A percentile compares a stretch with the other conserved stretches of the same genome.
Evolutionary conservation across 92 coral and sea anemone species (phyloP).

Genomic region (Siderastrea siderea): DNA sequence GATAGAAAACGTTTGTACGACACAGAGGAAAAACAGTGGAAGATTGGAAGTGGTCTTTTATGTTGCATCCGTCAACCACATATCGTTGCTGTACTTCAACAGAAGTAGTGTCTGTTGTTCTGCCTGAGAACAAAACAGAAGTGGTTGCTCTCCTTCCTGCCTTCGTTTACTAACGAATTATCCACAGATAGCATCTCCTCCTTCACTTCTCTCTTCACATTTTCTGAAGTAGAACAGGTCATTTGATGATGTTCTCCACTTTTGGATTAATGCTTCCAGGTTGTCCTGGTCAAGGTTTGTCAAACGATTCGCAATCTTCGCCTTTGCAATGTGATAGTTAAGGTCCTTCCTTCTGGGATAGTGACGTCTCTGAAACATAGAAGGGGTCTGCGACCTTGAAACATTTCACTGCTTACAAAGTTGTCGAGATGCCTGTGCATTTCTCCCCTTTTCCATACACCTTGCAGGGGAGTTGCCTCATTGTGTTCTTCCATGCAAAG

Average conservation of each 20-base stretch:
- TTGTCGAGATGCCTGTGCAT: conserved; percentile 34
- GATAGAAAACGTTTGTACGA: conserved; percentile 17
- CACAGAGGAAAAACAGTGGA: conserved; percentile 45
- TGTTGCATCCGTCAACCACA: conserved; percentile 22
- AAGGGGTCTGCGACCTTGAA: conserved; percentile 4
- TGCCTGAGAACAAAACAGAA: conserved; percentile 23
- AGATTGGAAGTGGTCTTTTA: conserved; percentile 11
- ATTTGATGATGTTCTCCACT: conserved; percentile 11
- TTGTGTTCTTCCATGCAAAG: background rate
- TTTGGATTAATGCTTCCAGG: background rate
- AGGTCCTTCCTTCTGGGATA: conserved; percentile 52
- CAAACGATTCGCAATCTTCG: background rate
- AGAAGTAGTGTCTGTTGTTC: conserved; percentile 18
- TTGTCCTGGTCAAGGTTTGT: conserved; percentile 51
- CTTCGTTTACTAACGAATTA: too few relatives aligned
- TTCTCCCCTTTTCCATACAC: conserved; percentile 35
- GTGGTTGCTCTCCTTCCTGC: background rate
- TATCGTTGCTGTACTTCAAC: conserved; percentile 13
- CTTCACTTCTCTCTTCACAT: background rate
- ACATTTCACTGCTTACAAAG: conserved; percentile 2
- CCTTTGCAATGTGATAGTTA: conserved; percentile 8
- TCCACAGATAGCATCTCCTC: background rate
- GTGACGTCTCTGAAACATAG: conserved; percentile 28
- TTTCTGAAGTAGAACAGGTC: background rate
- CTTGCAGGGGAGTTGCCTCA: conserved; percentile 31